Evolutionary conservation across 2,797 vertebrate genomes (phyloP), one percentile per base, ranked within the genome.

Genomic region (Neosilurus hyrtlii): DNA sequence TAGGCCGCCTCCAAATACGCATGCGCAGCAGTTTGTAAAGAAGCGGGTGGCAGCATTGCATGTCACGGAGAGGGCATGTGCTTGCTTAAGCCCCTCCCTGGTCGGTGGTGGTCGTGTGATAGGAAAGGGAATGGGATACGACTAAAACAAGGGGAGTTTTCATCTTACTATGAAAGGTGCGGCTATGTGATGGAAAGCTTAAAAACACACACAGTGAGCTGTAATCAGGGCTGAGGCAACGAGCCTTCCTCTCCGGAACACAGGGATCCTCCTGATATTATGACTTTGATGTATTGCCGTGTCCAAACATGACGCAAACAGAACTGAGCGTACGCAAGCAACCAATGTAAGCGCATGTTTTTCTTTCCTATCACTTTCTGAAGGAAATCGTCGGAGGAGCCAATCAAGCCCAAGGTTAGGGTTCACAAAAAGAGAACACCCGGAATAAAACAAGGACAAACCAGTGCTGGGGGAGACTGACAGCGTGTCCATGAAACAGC

Each of bases 201-300:
- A 81, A 63, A 63, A 84, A 87, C 30, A 79, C 80, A 82, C 51
- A 26, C 30, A 71, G 26, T 57, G 75, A 80, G 84, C 49, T 85
- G 26, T 74, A 87, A 84, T 79, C 77, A 65, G 35, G 18, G 81
- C 16, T 79, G 82, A 81, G 87, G 52, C 57, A 71, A 83, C 82
- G 78, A 87, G 71, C 59, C 56, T 62, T 30, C 35, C 86, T 88
- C 89, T 89, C 88, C 88, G 84, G 83, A 83, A 73, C 65, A 81
- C 65, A 81, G 71, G 63, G 51, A 83, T 89, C 66, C 30, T 86
- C n/a, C 43, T 83, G 68, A 82, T 85, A 80, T 86, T 80, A 57
- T 65, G 56, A 83, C 89, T 86, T 90, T 92, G 88, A 92, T 91
- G 88, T 88, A 52, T 61, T 77, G 83, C 89, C 92, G 92, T 92